phyloP scores from a whole-genome alignment of 2,888 invertebrate genomes.

The Andrena camellia region DNA sequence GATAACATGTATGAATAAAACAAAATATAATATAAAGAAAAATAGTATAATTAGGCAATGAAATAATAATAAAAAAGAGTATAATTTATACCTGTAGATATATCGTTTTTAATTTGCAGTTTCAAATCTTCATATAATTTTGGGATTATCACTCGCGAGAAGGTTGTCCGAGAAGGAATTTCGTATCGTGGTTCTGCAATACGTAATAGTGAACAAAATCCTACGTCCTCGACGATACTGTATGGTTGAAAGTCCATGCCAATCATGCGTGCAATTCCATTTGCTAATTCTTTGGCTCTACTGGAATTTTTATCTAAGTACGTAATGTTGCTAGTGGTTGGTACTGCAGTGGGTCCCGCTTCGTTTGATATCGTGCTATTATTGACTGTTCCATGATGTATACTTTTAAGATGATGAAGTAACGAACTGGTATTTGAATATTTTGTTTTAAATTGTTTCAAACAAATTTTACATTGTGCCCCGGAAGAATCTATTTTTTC shows the following conservation, averaged over 20 bases:
- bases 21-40: background rate
- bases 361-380: background rate
- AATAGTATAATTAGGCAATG: background rate
- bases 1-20: no score
- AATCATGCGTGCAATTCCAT: conserved; percentile 8
- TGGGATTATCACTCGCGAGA: conserved; percentile 7
- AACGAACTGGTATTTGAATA: background rate
- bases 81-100: background rate
- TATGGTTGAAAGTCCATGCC: background rate
- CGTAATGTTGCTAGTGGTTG: background rate
- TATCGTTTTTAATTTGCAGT: background rate
- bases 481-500: background rate
- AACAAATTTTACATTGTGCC: background rate
- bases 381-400: background rate
- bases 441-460: background rate
- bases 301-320: background rate
- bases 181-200: background rate
- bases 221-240: background rate
- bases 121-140: conserved; percentile 2
- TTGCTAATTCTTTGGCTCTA: background rate
- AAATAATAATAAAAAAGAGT: background rate
- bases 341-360: background rate
- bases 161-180: conserved; percentile 2
- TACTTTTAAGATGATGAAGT: background rate
- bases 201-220: background rate